phyloP scores from a whole-genome alignment of 2,888 invertebrate genomes.

The Harpagoxenus sublaevis region DNA sequence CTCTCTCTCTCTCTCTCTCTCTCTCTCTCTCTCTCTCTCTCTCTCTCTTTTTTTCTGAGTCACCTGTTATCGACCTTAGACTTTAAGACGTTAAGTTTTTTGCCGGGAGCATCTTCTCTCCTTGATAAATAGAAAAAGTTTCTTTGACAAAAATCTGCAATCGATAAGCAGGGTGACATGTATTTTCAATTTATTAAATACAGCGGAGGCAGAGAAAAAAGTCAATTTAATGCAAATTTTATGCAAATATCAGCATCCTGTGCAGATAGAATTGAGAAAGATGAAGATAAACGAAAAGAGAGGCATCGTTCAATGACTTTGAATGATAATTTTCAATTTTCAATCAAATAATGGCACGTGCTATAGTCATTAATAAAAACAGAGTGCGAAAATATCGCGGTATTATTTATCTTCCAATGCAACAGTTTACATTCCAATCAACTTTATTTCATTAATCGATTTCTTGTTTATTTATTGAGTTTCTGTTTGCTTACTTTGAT shows the following conservation, averaged over 20 bases:
- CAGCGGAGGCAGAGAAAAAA: neutral
- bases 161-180: neutral
- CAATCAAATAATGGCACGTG: neutral
- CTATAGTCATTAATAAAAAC: neutral
- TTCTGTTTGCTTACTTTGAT: neutral
- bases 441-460: neutral
- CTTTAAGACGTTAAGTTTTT: slow-evolving; percentile 10
- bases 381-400: neutral
- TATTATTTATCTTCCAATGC: neutral
- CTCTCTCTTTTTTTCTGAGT: neutral
- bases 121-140: neutral
- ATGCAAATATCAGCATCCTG: neutral
- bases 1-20: neutral
- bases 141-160: neutral
- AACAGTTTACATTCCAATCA: neutral
- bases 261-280: neutral
- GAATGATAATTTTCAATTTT: neutral
- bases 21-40: neutral
- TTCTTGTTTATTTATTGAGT: neutral
- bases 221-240: neutral
- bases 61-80: slow-evolving; percentile 6
- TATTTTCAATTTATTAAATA: slow-evolving; percentile 6
- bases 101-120: neutral
- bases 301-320: neutral
- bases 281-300: neutral